Evolutionary conservation across 2,797 vertebrate genomes (phyloP).

Genomic region (Pelodytes ibericus): DNA sequence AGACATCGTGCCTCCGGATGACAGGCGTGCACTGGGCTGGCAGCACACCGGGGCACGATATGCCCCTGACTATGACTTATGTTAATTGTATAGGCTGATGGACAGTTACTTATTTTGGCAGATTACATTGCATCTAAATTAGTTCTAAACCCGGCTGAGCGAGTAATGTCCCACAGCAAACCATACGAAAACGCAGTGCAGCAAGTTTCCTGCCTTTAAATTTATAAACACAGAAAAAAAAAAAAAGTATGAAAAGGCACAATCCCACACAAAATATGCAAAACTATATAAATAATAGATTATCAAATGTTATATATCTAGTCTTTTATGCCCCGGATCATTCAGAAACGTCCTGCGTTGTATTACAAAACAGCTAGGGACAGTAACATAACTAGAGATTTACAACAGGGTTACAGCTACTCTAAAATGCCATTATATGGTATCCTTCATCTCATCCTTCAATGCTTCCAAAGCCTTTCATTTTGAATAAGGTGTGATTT

Average conservation of each 20-base stretch:
- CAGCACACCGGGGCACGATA: too few species aligned
- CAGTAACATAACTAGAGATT: not conserved
- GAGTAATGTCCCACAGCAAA: too few species aligned
- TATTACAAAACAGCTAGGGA: not conserved
- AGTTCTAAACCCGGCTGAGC: too few species aligned
- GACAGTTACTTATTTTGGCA: too few species aligned
- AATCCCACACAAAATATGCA: too few species aligned
- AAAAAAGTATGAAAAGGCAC: not conserved
- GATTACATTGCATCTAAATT: too few species aligned
- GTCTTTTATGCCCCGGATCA: not conserved
- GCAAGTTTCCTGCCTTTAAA: too few species aligned
- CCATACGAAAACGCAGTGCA: too few species aligned
- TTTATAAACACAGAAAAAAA: not conserved
- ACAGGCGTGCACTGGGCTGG: too few species aligned
- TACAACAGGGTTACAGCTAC: not conserved
- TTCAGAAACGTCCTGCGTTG: not conserved
- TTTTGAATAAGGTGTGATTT: not conserved
- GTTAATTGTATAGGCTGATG: too few species aligned
- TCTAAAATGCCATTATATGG: not conserved
- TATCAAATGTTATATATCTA: not conserved
- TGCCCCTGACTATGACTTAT: too few species aligned
- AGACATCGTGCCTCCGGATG: too few species aligned
- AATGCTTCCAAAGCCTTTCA: not conserved
- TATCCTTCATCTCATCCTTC: not conserved
- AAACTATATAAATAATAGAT: not conserved